Percentiles rank a stretch among this genome's conserved stretches.
phyloP scores from a whole-genome alignment of 2,113 vertebrate genomes.

The Danio rerio region GRCz12tu NC_133182.1:57762001-57762500 shows the following conservation, averaged over 20 bases:
- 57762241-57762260: conserved; percentile 21
- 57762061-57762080: conserved; percentile 91
- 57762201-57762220: conserved; percentile 33
- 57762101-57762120: conserved; percentile 84
- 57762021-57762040: conserved; percentile 82
- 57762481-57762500: too few relatives aligned
- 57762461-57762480: not conserved
- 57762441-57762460: not conserved
- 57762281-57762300: not conserved
- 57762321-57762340: not conserved
- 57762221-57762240: conserved; percentile 37
- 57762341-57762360: not conserved
- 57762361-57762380: not conserved
- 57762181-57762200: conserved; percentile 28
- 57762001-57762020: conserved; percentile 81
- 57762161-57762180: conserved; percentile 64
- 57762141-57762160: conserved; percentile 80
- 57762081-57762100: conserved; percentile 82
- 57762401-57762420: conserved; percentile 29
- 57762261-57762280: not conserved
- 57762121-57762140: conserved; percentile 84
- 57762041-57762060: conserved; percentile 92
- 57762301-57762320: not conserved
- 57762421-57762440: not conserved
- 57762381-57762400: conserved; percentile 4